Conservation (phyloP, 2,113 vertebrate species). For the Ammodytes dubius region DNA sequence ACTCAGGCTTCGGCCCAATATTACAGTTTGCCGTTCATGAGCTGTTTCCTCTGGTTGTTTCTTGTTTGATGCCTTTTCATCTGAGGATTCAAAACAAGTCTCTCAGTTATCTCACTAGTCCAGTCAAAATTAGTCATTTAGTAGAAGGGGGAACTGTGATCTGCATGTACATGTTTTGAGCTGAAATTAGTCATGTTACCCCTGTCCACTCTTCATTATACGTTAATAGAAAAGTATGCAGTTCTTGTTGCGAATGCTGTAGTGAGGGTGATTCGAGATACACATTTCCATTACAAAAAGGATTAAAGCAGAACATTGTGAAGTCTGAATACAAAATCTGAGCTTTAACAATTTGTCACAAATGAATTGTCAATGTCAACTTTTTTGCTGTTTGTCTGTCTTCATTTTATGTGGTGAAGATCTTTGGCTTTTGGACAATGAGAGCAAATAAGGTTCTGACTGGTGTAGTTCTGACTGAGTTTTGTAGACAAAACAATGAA, state of each 20-base stretch:
- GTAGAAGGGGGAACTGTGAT: not conserved
- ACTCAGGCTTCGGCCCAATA: not conserved
- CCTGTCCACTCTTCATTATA: not conserved
- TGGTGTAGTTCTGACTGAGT: not conserved
- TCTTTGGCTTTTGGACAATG: not conserved
- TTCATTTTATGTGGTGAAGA: not conserved
- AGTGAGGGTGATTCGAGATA: not conserved
- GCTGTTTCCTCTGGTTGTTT: not conserved
- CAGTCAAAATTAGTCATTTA: constrained; percentile 21
- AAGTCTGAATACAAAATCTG: not conserved
- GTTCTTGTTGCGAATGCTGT: not conserved
- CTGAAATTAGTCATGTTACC: constrained; percentile 22
- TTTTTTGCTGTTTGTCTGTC: not conserved
- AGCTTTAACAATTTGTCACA: not conserved
- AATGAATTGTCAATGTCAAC: not conserved
- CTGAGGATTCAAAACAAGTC: constrained; percentile 11
- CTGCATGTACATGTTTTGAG: constrained; percentile 6
- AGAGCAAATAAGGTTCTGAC: not conserved
- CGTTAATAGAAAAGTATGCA: not conserved
- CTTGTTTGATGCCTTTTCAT: constrained; percentile 23
- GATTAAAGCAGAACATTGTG: not conserved
- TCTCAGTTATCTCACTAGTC: not conserved
- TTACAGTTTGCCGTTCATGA: not conserved
- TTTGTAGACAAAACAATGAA: not conserved
- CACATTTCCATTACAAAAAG: not conserved